phyloP scores from a whole-genome alignment of 2,888 invertebrate genomes.

The Merodon equestris region DNA sequence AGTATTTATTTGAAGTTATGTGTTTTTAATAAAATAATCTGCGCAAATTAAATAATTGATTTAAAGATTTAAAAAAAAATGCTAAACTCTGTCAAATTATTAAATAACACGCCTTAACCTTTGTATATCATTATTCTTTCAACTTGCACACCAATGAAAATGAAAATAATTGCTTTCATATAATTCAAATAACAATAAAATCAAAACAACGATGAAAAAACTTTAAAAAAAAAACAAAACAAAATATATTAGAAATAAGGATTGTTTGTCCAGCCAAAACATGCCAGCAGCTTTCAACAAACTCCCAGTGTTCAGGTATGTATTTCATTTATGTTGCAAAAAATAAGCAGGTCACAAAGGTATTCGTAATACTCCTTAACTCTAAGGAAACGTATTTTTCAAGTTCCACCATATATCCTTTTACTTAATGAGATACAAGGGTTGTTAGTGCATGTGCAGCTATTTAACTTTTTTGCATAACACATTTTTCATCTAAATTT shows the following conservation, averaged over 20 bases:
- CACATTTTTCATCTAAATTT: too few relatives aligned
- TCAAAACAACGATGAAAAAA: constrained; percentile 28
- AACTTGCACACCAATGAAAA: constrained; percentile 55
- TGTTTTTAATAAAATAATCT: too few relatives aligned
- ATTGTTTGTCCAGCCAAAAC: constrained; percentile 88
- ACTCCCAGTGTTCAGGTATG: constrained; percentile 87
- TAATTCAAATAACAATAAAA: constrained; percentile 32
- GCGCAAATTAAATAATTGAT: too few relatives aligned
- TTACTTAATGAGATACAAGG: too few relatives aligned
- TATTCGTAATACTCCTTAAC: too few relatives aligned
- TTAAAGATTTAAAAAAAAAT: too few relatives aligned
- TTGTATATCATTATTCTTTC: constrained; percentile 58
- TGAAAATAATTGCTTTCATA: constrained; percentile 32
- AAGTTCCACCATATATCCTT: too few relatives aligned
- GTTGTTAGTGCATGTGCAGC: too few relatives aligned
- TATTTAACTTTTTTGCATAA: too few relatives aligned
- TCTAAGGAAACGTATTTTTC: too few relatives aligned
- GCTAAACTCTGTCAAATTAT: neutral
- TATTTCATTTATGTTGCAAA: constrained; percentile 57
- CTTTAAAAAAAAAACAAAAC: constrained; percentile 23
- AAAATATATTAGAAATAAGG: constrained; percentile 82
- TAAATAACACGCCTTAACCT: constrained; percentile 36
- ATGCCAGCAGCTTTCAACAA: constrained; percentile 86
- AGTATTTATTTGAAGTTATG: too few relatives aligned
- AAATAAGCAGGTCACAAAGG: too few relatives aligned